Evolutionary conservation across 2,888 invertebrate genomes (phyloP), one percentile per base, ranked within the genome.

Genomic region (Terebella lapidaria): DNA sequence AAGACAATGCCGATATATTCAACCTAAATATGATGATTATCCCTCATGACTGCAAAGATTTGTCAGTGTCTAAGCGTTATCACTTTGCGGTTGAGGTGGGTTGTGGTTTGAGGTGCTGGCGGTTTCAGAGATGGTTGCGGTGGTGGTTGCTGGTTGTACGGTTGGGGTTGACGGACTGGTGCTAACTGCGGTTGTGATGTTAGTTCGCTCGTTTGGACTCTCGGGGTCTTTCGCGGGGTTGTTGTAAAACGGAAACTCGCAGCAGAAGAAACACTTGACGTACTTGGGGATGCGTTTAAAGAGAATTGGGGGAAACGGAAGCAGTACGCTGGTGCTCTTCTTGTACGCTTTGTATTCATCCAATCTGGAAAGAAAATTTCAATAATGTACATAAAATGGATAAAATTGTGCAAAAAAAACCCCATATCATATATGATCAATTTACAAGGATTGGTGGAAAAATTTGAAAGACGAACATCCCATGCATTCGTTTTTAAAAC

Each of bases 181-280:
- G 49, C 18, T 49, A 15, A 24, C n/a, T 5, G 49, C 22, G 24
- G n/a, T 22, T 15, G 49, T 49, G 15, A 49, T 49, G 18, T 49
- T 10, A 5, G 18, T 10, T 22, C 24, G 15, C 24, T 49, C 49
- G 24, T 49, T 49, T 5, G 10, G 18, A 10, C 18, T 5, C 15
- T 49, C 49, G 15, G 15, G 5, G 24, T 49, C 49, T 22, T 22
- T 5, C 18, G 5, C 49, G 5, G 22, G 49, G 22, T 49, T 53
- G 77, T 93, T 88, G 77, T 94, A 94, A 60, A 93, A 84, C 0
- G 93, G 92, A 73, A 88, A 92, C 79, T 94, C 94, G 75, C 92
- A 93, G 80, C 93, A 93, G 53, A 92, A 78, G 24, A 91, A 84
- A 74, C 87, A 90, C 80, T 93, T 93, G 54, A 94, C 80, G 66